Conservation (phyloP, 92 coral and sea anemone genomes). For the Diadumene lineata region DNA sequence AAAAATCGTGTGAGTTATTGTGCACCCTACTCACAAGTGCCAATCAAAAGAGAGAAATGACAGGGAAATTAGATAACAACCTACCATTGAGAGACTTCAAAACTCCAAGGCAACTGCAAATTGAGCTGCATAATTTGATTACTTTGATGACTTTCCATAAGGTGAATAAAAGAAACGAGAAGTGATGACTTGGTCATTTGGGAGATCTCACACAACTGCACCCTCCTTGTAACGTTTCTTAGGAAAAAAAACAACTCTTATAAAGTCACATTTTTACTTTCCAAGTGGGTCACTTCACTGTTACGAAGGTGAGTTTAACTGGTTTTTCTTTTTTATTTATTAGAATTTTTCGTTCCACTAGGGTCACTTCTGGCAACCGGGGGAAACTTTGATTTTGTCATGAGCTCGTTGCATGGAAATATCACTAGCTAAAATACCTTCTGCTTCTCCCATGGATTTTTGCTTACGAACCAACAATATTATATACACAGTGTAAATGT, state of each 20-base stretch:
- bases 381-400: conserved; percentile 41
- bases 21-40: conserved; percentile 41
- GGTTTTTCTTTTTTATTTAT: conserved; percentile 22
- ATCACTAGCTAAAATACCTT: conserved; percentile 64
- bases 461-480: conserved; percentile 73
- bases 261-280: background rate
- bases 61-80: conserved; percentile 35
- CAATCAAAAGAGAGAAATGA: conserved; percentile 61
- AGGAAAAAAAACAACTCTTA: background rate
- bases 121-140: conserved; percentile 48
- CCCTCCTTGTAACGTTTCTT: background rate
- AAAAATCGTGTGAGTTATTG: conserved; percentile 46
- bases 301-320: conserved; percentile 1
- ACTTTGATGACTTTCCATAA: conserved; percentile 22
- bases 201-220: conserved; percentile 2
- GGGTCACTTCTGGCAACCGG: conserved; percentile 76
- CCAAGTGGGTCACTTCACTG: background rate
- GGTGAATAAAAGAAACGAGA: conserved; percentile 42
- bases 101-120: conserved; percentile 53
- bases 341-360: conserved; percentile 46
- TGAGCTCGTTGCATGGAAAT: conserved; percentile 84
- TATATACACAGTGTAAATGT: conserved; percentile 15
- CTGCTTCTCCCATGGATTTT: conserved; percentile 80
- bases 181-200: conserved; percentile 26
- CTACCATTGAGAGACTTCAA: conserved; percentile 44